These are phyloP conservation scores for Mesoclemmys tuberculata DNA, from an alignment of 2,113 vertebrate genomes.

Conservation along the genomic window DNA sequence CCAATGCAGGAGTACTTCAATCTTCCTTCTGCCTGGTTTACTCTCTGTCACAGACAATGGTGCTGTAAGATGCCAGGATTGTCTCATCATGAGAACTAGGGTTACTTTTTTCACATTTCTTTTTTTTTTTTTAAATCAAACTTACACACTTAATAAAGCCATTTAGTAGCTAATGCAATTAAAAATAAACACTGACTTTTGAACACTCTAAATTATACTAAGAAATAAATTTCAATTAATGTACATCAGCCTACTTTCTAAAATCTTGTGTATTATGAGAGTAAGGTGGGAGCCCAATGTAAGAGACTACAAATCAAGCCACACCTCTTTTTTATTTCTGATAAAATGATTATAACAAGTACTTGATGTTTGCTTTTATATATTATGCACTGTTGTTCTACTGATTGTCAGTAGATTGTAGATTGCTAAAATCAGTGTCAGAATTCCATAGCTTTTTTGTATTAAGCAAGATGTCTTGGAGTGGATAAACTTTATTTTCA, in stretches of 20 bases:
- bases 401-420: neutral
- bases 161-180: neutral
- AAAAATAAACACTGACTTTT: neutral
- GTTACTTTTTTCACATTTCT: conserved; percentile 35
- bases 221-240: neutral
- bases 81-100: conserved; percentile 40
- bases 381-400: neutral
- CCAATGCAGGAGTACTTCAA: neutral
- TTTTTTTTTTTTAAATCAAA: neutral
- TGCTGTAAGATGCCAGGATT: neutral
- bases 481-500: neutral
- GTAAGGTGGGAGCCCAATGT: neutral
- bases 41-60: conserved; percentile 22
- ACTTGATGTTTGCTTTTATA: neutral
- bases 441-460: neutral
- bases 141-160: neutral
- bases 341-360: neutral
- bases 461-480: neutral
- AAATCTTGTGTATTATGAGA: neutral
- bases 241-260: neutral
- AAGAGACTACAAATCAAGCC: neutral
- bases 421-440: neutral
- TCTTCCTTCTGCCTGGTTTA: conserved; percentile 54
- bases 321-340: neutral
- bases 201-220: neutral